phyloP scores from a whole-genome alignment of 2,113 vertebrate genomes.

The Picathartes gymnocephalus region DNA sequence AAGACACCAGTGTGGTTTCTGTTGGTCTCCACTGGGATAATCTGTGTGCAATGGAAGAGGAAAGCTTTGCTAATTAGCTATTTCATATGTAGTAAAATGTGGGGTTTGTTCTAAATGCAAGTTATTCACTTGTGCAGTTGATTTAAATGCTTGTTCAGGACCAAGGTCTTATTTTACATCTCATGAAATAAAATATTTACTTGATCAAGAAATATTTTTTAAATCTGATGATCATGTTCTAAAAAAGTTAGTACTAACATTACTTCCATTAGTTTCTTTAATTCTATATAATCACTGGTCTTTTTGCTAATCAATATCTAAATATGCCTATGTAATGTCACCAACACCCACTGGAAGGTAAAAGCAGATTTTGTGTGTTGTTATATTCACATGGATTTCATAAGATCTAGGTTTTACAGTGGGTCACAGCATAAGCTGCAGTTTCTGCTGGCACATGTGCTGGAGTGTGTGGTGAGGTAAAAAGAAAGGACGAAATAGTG shows the following conservation, averaged over 20 bases:
- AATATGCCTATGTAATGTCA: background rate
- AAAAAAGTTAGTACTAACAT: background rate
- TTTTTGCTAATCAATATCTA: background rate
- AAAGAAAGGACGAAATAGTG: background rate
- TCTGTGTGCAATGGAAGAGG: background rate
- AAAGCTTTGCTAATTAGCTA: background rate
- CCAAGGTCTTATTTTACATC: background rate
- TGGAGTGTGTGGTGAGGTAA: background rate
- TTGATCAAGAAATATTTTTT: background rate
- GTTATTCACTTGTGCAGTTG: background rate
- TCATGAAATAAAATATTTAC: background rate
- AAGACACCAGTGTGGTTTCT: background rate
- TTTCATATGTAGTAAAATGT: background rate
- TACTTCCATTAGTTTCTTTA: background rate
- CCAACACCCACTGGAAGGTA: background rate
- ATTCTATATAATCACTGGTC: background rate
- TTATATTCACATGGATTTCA: background rate
- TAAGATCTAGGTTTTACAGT: background rate
- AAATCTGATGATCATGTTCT: background rate
- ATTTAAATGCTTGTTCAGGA: background rate
- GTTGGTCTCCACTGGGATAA: background rate
- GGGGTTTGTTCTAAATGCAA: background rate
- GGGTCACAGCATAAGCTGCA: background rate
- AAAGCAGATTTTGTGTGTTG: background rate
- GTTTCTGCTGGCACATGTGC: background rate